Base-by-base conservation (phyloP, 1,140 invertebrate species). In the Drepana arcuata region DNA sequence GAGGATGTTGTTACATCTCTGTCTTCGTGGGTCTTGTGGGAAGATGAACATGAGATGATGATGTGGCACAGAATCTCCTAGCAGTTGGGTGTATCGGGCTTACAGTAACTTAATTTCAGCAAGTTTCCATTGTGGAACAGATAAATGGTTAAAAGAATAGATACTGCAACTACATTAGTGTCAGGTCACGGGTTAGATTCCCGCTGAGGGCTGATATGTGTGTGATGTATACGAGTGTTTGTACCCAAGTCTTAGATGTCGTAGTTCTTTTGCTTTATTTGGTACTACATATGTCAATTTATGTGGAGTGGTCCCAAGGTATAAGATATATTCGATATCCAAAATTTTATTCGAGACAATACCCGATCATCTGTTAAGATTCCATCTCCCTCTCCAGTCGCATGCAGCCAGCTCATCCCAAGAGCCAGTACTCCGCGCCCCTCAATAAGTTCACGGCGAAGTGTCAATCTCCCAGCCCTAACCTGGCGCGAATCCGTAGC, bases 381-480 rank as follows among this genome's bases (percentile, higher is more conserved):
- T n/a, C n/a, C n/a, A n/a, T n/a, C n/a, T n/a, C 18, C 18, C 4
- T 21, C 9, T 21, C 18, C 43, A 77, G 68, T 1, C 63, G 73
- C 2, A 11, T 64, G 6, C 68, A 68, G 7, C 56, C 58, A 16
- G 52, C 45, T 2, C 60, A 71, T 12, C 66, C 62, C 4, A 72
- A 66, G 41, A 80, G 74, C 55, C 61, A 70, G 39, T 74, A 69
- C 41, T 69, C 62, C 4, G 49, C 57, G 1, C 72, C 75, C 0
- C 72, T 80, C 3, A 77, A 59, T 56, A 80, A 80, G 49, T 80
- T 80, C 37, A 79, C 71, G 2, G 65, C 58, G 0, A 62, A 56
- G 14, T 15, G 34, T 4, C 28, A 33, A 1, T 35, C 31, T 1
- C 56, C 63, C 3, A 61, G 58, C 35, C 30, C 54, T 9, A 63